Evolutionary conservation across 2,113 vertebrate genomes (phyloP), one percentile per base, ranked within the genome.

Genomic region (Gavia stellata): DNA sequence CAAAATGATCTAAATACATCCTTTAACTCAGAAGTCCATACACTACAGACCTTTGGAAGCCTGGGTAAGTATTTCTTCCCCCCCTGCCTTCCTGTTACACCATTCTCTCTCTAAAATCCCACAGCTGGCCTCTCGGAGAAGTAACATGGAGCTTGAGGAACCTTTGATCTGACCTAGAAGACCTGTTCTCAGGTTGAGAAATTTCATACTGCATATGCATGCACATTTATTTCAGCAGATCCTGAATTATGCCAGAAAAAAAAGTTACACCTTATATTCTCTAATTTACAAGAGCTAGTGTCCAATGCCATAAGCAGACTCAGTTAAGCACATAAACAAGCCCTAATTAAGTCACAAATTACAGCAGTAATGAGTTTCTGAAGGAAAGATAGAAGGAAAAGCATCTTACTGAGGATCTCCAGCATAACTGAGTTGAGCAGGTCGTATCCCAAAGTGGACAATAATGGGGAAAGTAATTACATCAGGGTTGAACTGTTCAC

Each of bases 391-490:
- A 13, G 55, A 96, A 95, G 10, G 74, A 97, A 96, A 87, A 85
- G 73, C 81, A 90, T 97, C 99, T 99, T 99, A 99, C 99, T 99
- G 99, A 75, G 99, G 99, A 97, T 99, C 99, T 98, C 99, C 99
- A 53, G 99, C 99, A 71, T 99, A 99, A 98, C 99, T 99, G 97
- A 99, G 99, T 96, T 99, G 99, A 96, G 99, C 99, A 16, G 99
- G 99, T 83, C 99, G 98, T 97, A 99, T 99, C 66, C 99, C 99
- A 25, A 99, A 99, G 94, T 99, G 99, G 52, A 99, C 99, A 62
- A 99, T 99, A 98, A 99, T 99, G 70, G 99, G 99, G 97, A 99
- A 99, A 90, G 99, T 99, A 98, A 99, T 99, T 97, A 99, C 99
- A 71, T 99, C 99, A 4, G 99, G 98, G 97, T 99, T 99, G 98